phyloP scores from a whole-genome alignment of 2,797 vertebrate species.

The Thaleichthys pacificus region DNA sequence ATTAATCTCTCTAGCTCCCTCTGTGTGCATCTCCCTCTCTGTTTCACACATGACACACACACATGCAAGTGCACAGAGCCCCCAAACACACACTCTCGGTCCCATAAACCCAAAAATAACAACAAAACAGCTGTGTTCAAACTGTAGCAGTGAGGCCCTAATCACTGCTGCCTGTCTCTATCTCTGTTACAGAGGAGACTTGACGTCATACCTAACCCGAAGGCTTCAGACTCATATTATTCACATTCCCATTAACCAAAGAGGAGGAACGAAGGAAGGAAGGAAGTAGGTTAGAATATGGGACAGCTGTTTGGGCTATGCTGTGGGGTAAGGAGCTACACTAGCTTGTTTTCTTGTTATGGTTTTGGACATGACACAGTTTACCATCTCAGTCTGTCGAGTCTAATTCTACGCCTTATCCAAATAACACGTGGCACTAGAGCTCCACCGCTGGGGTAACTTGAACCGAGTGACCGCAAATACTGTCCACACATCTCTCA shows the following conservation, averaged over 20 bases:
- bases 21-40: conserved; percentile 23
- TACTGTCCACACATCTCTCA: conserved; percentile 27
- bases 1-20: conserved; percentile 56
- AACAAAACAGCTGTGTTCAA: conserved; percentile 41
- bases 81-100: background rate
- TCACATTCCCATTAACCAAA: conserved; percentile 51
- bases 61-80: conserved; percentile 19
- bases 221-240: conserved; percentile 51
- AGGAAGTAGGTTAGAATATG: background rate
- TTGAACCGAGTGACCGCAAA: conserved; percentile 48
- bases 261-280: conserved; percentile 8
- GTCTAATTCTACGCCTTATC: conserved; percentile 16
- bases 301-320: conserved; percentile 51
- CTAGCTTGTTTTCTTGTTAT: conserved; percentile 37
- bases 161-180: conserved; percentile 5
- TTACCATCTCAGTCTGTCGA: conserved; percentile 26
- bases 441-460: conserved; percentile 27
- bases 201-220: conserved; percentile 31
- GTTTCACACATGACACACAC: conserved; percentile 40
- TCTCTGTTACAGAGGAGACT: conserved; percentile 31
- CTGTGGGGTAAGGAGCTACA: conserved; percentile 34
- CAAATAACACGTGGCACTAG: conserved; percentile 1
- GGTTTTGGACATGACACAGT: conserved; percentile 10
- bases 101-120: conserved; percentile 52
- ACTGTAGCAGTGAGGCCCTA: conserved; percentile 30